Evolutionary conservation across 2,888 invertebrate species (phyloP).

Genomic region (Lasioglossum figueresi): DNA sequence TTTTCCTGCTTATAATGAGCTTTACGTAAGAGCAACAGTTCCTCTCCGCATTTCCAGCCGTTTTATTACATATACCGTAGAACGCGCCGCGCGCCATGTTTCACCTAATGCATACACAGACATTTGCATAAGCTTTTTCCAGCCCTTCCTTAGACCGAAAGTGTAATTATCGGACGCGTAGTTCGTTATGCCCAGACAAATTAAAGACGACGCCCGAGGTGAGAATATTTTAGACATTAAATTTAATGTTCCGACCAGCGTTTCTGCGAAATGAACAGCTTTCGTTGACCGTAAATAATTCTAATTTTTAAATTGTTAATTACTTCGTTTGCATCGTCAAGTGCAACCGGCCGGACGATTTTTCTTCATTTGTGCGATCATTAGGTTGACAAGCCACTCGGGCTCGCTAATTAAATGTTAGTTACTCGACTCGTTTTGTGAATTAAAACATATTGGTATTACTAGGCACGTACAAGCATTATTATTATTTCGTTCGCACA

Average conservation of each 20-base stretch:
- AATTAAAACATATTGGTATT: neutral
- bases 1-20: constrained; percentile 30
- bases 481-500: neutral
- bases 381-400: neutral
- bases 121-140: constrained; percentile 9
- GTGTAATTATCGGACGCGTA: neutral
- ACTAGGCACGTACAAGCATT: neutral
- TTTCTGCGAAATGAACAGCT: neutral
- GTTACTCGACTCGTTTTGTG: neutral
- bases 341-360: neutral
- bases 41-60: neutral
- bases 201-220: neutral
- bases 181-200: neutral
- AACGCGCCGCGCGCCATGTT: neutral
- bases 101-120: neutral
- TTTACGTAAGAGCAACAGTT: constrained; percentile 21
- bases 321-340: neutral
- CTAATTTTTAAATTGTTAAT: neutral
- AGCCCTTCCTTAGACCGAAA: neutral
- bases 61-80: neutral
- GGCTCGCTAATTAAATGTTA: neutral
- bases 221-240: constrained; percentile 1
- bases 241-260: neutral
- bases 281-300: neutral
- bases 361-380: neutral